Conservation (phyloP, 2,888 invertebrate species). For the Synergus gifuensis region DNA sequence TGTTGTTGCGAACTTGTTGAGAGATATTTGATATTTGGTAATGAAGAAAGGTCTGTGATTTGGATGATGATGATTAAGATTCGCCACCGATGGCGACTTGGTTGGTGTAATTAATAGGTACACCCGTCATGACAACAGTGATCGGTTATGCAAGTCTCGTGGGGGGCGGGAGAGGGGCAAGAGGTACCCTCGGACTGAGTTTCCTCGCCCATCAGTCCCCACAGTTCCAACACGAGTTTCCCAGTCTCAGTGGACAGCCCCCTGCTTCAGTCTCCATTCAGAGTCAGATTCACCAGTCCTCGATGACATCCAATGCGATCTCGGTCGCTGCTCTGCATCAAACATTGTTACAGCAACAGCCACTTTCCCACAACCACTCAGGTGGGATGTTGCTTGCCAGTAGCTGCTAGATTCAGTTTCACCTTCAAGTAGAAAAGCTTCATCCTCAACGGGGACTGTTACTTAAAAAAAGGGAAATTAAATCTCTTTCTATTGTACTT, state of each 20-base stretch:
- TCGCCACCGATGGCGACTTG: conserved; percentile 45
- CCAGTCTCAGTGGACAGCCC: conserved; percentile 82
- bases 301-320: conserved; percentile 67
- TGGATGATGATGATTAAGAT: conserved; percentile 16
- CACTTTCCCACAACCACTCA: conserved; percentile 75
- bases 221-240: conserved; percentile 98
- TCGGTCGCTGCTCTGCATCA: conserved; percentile 69
- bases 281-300: conserved; percentile 65
- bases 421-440: conserved; percentile 26
- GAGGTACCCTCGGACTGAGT: conserved; percentile 72
- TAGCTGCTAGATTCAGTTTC: conserved; percentile 43
- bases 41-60: conserved; percentile 23
- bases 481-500: not conserved
- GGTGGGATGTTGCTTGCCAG: conserved; percentile 66
- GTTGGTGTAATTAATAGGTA: conserved; percentile 63
- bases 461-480: not conserved
- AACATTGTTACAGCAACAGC: conserved; percentile 77
- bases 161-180: conserved; percentile 82
- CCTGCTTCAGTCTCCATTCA: conserved; percentile 68
- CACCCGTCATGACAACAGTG: conserved; percentile 69
- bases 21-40: not conserved
- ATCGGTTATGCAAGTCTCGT: conserved; percentile 81
- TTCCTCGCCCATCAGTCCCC: conserved; percentile 86
- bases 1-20: not conserved
- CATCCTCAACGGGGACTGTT: conserved; percentile 24